Evolutionary conservation across 2,888 invertebrate species (phyloP).

Genomic region (Sepioteuthis lessoniana): DNA sequence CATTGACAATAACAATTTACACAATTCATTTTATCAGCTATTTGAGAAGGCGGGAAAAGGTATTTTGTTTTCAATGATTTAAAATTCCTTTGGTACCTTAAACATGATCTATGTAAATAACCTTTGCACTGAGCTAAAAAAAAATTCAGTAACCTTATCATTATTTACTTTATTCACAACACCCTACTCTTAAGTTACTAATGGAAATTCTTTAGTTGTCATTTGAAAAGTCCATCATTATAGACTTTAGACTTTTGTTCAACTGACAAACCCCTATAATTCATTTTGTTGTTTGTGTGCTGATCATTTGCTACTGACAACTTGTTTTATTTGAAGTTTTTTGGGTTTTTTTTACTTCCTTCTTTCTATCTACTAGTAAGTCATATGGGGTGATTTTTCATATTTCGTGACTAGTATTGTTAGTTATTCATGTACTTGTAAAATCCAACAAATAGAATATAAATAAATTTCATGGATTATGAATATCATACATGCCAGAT

Average conservation of each 20-base stretch:
- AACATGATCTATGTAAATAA: neutral
- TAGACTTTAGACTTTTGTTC: neutral
- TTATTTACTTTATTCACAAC: constrained; percentile 40
- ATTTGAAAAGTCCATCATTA: neutral
- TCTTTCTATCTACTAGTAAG: neutral
- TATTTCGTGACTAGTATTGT: neutral
- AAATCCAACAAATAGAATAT: neutral
- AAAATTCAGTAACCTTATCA: neutral
- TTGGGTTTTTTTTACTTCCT: neutral
- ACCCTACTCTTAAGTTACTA: neutral
- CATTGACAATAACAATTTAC: neutral
- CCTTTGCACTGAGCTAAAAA: neutral
- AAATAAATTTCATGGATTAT: neutral
- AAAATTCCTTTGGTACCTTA: neutral
- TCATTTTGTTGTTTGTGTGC: neutral
- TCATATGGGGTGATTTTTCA: neutral
- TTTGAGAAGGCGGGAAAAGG: neutral
- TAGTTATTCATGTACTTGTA: neutral
- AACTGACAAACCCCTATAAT: neutral
- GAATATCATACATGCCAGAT: neutral
- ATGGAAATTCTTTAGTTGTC: neutral
- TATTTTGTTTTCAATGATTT: neutral
- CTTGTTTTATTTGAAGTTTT: neutral
- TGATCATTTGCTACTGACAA: neutral
- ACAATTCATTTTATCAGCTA: neutral